These are phyloP conservation scores for Rambutsinella grinnellia DNA, from an alignment of 2,888 invertebrate species.

Conservation along the genomic window DNA sequence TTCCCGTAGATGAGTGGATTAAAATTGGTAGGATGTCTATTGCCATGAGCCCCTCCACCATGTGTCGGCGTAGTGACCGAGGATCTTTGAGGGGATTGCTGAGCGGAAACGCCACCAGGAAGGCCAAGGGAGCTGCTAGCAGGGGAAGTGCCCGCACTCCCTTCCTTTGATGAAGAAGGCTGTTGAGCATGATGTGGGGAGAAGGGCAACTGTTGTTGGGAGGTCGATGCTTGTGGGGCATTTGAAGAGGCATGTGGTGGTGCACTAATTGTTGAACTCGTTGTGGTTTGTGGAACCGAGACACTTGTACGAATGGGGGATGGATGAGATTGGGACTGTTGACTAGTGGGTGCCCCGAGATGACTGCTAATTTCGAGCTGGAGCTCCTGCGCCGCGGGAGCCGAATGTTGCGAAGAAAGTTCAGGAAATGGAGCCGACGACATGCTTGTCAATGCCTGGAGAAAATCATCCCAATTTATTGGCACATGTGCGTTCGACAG, in stretches of 20 bases:
- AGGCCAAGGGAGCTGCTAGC: constrained; percentile 40
- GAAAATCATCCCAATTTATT: constrained; percentile 47
- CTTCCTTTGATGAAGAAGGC: constrained; percentile 68
- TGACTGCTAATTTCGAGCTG: constrained; percentile 10
- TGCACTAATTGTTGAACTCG: constrained; percentile 27
- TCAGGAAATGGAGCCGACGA: constrained; percentile 72
- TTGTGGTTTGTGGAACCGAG: constrained; percentile 18
- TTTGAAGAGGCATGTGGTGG: constrained; percentile 41
- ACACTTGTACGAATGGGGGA: constrained; percentile 13
- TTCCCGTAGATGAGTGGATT: constrained; percentile 94
- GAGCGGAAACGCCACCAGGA: constrained; percentile 37
- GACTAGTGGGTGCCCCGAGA: background rate
- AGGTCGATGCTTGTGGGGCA: constrained; percentile 3
- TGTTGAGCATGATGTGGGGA: constrained; percentile 71
- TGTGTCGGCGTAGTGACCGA: constrained; percentile 43
- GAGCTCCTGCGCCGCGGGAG: constrained; percentile 29
- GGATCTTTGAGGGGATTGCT: constrained; percentile 47
- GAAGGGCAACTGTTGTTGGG: constrained; percentile 70
- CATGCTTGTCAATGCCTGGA: constrained; percentile 84
- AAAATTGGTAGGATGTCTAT: constrained; percentile 69
- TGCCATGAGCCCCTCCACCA: constrained; percentile 32
- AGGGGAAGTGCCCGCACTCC: constrained; percentile 69
- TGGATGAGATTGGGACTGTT: background rate
- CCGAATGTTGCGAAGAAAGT: constrained; percentile 55
- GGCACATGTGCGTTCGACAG: constrained; percentile 47